Conservation (phyloP, 2,888 invertebrate species). For the Gymnoscelis rufifasciata region DNA sequence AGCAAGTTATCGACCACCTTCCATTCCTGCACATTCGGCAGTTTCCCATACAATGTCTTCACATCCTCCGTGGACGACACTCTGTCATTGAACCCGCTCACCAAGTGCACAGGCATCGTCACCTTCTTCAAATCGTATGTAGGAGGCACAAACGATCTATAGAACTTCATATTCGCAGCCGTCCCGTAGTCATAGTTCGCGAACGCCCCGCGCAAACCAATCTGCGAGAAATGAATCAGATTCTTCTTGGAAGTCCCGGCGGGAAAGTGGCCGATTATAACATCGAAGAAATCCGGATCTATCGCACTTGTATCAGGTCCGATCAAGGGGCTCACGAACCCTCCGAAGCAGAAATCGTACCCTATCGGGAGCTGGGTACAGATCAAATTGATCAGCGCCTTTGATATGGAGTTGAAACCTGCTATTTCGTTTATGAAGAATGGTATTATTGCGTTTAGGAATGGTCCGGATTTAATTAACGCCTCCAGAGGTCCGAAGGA, state of each 20-base stretch:
- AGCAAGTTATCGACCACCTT: conserved; percentile 20
- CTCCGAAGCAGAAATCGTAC: conserved; percentile 32
- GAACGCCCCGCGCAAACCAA: conserved; percentile 35
- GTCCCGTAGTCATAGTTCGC: conserved; percentile 43
- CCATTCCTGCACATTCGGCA: conserved; percentile 39
- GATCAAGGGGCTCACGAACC: conserved; percentile 28
- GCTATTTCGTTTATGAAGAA: conserved; percentile 27
- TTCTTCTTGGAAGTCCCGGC: conserved; percentile 43
- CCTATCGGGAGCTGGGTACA: conserved; percentile 29
- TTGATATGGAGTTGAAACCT: conserved; percentile 27
- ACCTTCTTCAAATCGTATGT: conserved; percentile 42
- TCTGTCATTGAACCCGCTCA: conserved; percentile 41
- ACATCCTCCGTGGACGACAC: conserved; percentile 40
- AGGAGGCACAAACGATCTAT: conserved; percentile 37
- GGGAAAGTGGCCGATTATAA: conserved; percentile 39
- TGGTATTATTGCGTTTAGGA: conserved; percentile 25
- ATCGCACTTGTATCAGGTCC: conserved; percentile 33
- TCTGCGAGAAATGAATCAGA: conserved; percentile 41
- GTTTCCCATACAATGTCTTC: conserved; percentile 21
- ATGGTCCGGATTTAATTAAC: conserved; percentile 23
- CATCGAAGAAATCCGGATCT: conserved; percentile 33
- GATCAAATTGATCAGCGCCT: conserved; percentile 27
- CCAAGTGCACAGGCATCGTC: conserved; percentile 35
- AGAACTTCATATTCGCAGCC: conserved; percentile 33
- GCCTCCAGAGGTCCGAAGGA: conserved; percentile 6